These are phyloP conservation scores for Desmophyllum pertusum DNA, from an alignment of 92 coral and sea anemone species.

Conservation along the genomic window DNA sequence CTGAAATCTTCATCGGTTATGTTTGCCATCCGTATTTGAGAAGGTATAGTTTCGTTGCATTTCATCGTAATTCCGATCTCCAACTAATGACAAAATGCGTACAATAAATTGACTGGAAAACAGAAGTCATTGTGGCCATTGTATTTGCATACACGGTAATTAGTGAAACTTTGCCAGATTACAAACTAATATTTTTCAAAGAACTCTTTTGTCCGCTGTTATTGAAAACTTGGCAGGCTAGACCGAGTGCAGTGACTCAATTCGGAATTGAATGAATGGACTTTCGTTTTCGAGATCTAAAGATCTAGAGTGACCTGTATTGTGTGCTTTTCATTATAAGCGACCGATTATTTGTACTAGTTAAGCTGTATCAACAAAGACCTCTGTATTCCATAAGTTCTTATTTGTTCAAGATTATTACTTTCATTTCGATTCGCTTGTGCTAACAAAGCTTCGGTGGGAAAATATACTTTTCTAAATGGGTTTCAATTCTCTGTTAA, in stretches of 20 bases:
- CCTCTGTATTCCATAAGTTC: not conserved
- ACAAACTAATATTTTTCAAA: not conserved
- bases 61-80: not conserved
- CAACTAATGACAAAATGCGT: not conserved
- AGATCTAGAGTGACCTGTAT: not conserved
- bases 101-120: not conserved
- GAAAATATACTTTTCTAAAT: not conserved
- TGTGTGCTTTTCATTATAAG: constrained; percentile 12
- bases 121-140: not conserved
- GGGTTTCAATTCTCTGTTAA: constrained; percentile 11
- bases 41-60: constrained; percentile 1
- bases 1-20: not conserved
- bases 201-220: not conserved
- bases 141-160: not conserved
- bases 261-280: too few relatives aligned
- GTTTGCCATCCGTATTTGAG: not conserved
- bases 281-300: not conserved
- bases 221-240: not conserved
- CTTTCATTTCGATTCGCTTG: constrained; percentile 22
- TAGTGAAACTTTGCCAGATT: not conserved
- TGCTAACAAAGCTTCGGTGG: constrained; percentile 10
- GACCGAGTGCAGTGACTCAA: not conserved
- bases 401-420: constrained; percentile 11
- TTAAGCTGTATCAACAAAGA: constrained; percentile 23
- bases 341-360: constrained; percentile 4